These are phyloP conservation scores for Hedya salicella DNA, from an alignment of 2,888 invertebrate species.

Conservation along the genomic window DNA sequence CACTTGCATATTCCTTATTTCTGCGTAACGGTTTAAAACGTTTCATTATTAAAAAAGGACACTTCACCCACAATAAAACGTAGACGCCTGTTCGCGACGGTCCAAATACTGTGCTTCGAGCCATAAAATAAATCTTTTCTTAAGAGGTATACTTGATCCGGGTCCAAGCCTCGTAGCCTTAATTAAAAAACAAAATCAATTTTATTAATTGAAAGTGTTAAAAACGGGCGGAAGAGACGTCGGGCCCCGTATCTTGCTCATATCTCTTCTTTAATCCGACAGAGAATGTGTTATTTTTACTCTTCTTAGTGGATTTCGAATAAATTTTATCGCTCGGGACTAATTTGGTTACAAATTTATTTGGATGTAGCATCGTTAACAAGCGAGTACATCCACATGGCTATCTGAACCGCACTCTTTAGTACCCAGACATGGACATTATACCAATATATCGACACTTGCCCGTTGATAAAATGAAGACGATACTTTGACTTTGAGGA, in stretches of 20 bases:
- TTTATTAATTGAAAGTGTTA: constrained; percentile 86
- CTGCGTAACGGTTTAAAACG: constrained; percentile 34
- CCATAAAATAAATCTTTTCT: constrained; percentile 82
- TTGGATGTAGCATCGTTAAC: constrained; percentile 83
- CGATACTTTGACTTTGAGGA: constrained; percentile 70
- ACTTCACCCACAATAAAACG: constrained; percentile 69
- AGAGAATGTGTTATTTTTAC: constrained; percentile 85
- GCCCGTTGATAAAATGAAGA: constrained; percentile 82
- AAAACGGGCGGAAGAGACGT: constrained; percentile 83
- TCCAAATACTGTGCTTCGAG: constrained; percentile 75
- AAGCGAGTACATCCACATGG: constrained; percentile 80
- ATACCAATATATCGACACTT: constrained; percentile 83
- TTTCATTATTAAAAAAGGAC: constrained; percentile 59
- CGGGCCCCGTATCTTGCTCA: constrained; percentile 77
- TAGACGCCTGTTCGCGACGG: constrained; percentile 66
- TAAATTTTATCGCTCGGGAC: constrained; percentile 84
- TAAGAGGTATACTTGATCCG: constrained; percentile 79
- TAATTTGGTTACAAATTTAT: constrained; percentile 86
- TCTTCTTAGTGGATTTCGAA: constrained; percentile 83
- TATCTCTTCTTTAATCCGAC: constrained; percentile 84
- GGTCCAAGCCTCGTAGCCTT: constrained; percentile 74
- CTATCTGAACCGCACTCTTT: constrained; percentile 80
- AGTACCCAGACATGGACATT: constrained; percentile 77
- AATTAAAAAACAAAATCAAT: constrained; percentile 85
- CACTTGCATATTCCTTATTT: constrained; percentile 31